Conservation (phyloP, 2,888 invertebrate species). For the Cyaniris semiargus region DNA sequence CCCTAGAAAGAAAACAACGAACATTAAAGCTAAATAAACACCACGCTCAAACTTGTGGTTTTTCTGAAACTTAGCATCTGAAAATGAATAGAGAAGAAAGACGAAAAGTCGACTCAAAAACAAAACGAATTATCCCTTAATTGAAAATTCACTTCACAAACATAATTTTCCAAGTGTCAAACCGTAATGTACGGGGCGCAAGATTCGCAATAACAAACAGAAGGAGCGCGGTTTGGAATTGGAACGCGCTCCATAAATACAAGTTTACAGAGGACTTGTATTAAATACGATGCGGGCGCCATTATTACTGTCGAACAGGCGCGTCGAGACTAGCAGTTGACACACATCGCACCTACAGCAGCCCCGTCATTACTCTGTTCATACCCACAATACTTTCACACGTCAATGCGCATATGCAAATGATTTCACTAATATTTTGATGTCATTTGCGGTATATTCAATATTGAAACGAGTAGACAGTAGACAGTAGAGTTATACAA, state of each 20-base stretch:
- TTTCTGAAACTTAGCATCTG: neutral
- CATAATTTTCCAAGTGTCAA: constrained; percentile 26
- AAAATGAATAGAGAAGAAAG: neutral
- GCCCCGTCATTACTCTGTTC: neutral
- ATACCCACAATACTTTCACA: constrained; percentile 1
- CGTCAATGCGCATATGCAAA: neutral
- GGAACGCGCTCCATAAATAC: constrained; percentile 27
- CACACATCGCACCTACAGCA: constrained; percentile 17
- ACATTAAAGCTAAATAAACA: neutral
- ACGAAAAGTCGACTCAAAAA: neutral
- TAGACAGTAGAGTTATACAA: no score
- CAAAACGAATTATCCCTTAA: neutral
- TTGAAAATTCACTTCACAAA: constrained; percentile 18
- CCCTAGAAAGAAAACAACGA: neutral
- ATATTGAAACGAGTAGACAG: no score
- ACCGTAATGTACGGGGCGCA: constrained; percentile 22
- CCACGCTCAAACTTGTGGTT: neutral
- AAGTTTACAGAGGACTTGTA: constrained; percentile 29
- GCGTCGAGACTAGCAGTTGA: constrained; percentile 22
- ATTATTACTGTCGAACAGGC: constrained; percentile 29
- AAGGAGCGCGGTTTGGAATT: constrained; percentile 29
- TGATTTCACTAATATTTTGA: neutral
- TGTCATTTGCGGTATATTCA: neutral
- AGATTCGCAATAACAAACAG: constrained; percentile 30
- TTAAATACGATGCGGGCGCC: constrained; percentile 30